phyloP scores from a whole-genome alignment of 2,113 vertebrate genomes.

The Entelurus aequoreus region DNA sequence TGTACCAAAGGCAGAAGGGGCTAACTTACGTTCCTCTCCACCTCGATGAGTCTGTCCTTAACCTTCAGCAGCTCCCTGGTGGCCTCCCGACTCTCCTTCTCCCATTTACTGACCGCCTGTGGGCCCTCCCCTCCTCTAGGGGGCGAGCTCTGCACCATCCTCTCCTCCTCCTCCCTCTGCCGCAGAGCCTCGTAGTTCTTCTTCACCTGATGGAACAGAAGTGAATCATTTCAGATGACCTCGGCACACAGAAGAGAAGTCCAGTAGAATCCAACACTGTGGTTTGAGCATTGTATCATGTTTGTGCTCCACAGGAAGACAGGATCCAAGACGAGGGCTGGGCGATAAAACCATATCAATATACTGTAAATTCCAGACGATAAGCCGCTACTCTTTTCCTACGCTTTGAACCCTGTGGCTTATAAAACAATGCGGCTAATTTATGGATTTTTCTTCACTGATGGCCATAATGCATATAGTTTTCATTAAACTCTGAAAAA shows the following conservation, averaged over 20 bases:
- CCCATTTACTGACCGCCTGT: conserved; percentile 81
- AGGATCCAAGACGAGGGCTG: too few relatives aligned
- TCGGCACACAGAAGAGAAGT: background rate
- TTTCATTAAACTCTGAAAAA: too few relatives aligned
- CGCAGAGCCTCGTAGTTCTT: conserved; percentile 98
- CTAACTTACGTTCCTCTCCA: conserved; percentile 91
- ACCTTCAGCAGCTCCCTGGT: conserved; percentile 93
- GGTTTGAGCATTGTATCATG: background rate
- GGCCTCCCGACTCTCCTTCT: conserved; percentile 90
- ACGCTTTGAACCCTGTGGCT: too few relatives aligned
- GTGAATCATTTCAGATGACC: background rate
- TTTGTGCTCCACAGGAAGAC: background rate
- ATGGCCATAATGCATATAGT: too few relatives aligned
- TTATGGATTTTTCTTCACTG: too few relatives aligned
- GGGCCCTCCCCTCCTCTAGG: conserved; percentile 76
- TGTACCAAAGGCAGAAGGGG: too few relatives aligned
- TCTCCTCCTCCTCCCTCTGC: conserved; percentile 95
- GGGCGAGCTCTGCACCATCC: conserved; percentile 84
- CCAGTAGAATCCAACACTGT: background rate
- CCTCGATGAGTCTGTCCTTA: conserved; percentile 95
- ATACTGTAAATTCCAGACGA: too few relatives aligned
- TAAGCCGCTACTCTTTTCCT: too few relatives aligned
- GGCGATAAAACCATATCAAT: too few relatives aligned
- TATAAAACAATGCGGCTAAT: too few relatives aligned
- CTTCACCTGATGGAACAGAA: conserved; percentile 79